Percentiles rank a stretch among this genome's conserved stretches.
Evolutionary conservation across 92 coral and sea anemone species (phyloP).

Genomic region (Montipora capitata): DNA sequence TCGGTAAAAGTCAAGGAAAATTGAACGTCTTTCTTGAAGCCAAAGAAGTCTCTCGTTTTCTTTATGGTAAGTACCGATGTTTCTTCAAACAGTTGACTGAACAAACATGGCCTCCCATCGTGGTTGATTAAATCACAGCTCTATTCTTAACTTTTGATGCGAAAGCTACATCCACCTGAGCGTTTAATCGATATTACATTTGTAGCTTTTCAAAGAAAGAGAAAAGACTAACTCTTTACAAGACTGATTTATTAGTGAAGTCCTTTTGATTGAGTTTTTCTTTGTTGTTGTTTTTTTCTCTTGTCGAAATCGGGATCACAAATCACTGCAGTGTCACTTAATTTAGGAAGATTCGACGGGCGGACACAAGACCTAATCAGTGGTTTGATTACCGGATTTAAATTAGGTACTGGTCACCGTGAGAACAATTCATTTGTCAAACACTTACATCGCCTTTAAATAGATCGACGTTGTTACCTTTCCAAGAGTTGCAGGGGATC

Average conservation of each 20-base stretch:
- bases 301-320: neutral
- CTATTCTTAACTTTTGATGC: neutral
- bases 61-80: slow-evolving; percentile 79
- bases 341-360: slow-evolving; percentile 1
- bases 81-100: slow-evolving; percentile 12
- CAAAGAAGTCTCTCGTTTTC: slow-evolving; percentile 90
- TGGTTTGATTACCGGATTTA: slow-evolving; percentile 13
- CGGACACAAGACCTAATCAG: neutral
- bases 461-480: slow-evolving; percentile 35
- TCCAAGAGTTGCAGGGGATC: slow-evolving; percentile 6
- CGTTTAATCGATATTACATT: neutral
- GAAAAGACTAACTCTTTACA: neutral
- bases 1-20: slow-evolving; percentile 55
- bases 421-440: slow-evolving; percentile 32
- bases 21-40: slow-evolving; percentile 88
- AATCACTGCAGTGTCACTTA: neutral
- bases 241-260: neutral
- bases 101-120: neutral
- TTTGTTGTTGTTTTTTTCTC: neutral
- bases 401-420: slow-evolving; percentile 2
- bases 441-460: slow-evolving; percentile 27
- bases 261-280: neutral
- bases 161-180: neutral
- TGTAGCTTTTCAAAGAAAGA: neutral
- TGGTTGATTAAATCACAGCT: neutral